Evolutionary conservation across 2,113 vertebrate species (phyloP).

Genomic region (Halcyon malimbica): DNA sequence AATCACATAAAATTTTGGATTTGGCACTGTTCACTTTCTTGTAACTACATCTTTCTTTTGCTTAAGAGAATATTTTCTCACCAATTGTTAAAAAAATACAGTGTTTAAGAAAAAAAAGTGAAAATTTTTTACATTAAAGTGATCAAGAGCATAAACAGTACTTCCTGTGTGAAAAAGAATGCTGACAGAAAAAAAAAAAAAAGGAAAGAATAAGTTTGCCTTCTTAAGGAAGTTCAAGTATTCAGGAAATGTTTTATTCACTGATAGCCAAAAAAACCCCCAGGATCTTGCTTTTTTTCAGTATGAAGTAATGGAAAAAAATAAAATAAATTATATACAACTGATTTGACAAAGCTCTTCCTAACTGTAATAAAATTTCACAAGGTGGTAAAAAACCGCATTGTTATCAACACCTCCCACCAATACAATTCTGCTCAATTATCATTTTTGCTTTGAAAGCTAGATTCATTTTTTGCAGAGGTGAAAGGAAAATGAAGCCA

Average conservation of each 20-base stretch:
- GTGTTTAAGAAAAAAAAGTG: not conserved
- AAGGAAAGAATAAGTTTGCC: constrained; percentile 40
- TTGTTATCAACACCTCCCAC: constrained; percentile 72
- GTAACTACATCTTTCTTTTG: constrained; percentile 47
- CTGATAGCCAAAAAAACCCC: constrained; percentile 72
- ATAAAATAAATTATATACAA: constrained; percentile 65
- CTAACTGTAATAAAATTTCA: constrained; percentile 72
- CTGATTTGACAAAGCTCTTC: constrained; percentile 67
- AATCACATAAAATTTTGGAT: constrained; percentile 46
- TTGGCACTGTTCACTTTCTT: constrained; percentile 49
- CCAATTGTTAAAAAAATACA: constrained; percentile 19
- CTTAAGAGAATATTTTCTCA: constrained; percentile 56
- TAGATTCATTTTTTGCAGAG: constrained; percentile 46
- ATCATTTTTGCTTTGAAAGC: constrained; percentile 47
- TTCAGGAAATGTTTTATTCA: constrained; percentile 83
- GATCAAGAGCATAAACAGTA: constrained; percentile 40
- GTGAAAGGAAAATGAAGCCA: constrained; percentile 42
- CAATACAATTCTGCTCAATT: constrained; percentile 58
- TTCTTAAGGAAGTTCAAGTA: constrained; percentile 73
- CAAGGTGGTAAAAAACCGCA: constrained; percentile 74
- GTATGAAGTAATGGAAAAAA: constrained; percentile 63
- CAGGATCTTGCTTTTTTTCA: constrained; percentile 67
- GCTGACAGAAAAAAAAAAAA: constrained; percentile 46
- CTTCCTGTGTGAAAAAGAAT: constrained; percentile 45
- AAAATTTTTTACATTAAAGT: constrained; percentile 52